Evolutionary conservation across 2,797 vertebrate species (phyloP).

Genomic region (Cyclura pinguis): DNA sequence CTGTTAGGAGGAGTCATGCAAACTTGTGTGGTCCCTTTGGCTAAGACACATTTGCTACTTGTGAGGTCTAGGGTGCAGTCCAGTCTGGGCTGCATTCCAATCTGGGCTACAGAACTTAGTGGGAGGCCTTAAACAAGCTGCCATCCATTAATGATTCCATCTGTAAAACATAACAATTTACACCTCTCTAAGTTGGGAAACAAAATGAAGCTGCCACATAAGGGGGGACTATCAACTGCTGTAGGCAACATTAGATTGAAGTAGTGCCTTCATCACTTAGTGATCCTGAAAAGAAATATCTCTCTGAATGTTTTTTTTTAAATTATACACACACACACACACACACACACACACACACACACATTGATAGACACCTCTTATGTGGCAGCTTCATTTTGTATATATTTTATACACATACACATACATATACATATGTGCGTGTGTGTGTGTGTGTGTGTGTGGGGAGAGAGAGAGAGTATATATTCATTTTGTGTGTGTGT

Average conservation of each 20-base stretch:
- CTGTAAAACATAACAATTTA: conserved; percentile 19
- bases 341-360: too few species aligned
- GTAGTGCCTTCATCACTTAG: too few species aligned
- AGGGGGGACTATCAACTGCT: not conserved
- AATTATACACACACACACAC: too few species aligned
- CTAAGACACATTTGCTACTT: conserved; percentile 32
- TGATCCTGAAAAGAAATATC: not conserved
- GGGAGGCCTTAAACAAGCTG: conserved; percentile 25
- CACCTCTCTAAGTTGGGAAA: not conserved
- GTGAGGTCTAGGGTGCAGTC: conserved; percentile 32
- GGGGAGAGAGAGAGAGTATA: too few species aligned
- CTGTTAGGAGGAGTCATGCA: conserved; percentile 8
- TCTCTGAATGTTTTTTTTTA: not conserved
- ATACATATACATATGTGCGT: too few species aligned
- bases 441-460: too few species aligned
- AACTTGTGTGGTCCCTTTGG: conserved; percentile 35
- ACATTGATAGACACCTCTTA: too few species aligned
- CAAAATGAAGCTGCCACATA: not conserved
- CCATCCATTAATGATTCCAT: conserved; percentile 5
- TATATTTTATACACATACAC: too few species aligned
- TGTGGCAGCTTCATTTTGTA: too few species aligned
- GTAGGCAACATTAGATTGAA: not conserved
- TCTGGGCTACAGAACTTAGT: conserved; percentile 19
- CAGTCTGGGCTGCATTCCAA: not conserved
- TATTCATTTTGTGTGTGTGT: too few species aligned